A percentile compares a stretch with the other conserved stretches of the same genome.
These are phyloP conservation scores for Patella pellucida DNA, from an alignment of 2,888 invertebrate genomes.

Conservation along the genomic window DNA sequence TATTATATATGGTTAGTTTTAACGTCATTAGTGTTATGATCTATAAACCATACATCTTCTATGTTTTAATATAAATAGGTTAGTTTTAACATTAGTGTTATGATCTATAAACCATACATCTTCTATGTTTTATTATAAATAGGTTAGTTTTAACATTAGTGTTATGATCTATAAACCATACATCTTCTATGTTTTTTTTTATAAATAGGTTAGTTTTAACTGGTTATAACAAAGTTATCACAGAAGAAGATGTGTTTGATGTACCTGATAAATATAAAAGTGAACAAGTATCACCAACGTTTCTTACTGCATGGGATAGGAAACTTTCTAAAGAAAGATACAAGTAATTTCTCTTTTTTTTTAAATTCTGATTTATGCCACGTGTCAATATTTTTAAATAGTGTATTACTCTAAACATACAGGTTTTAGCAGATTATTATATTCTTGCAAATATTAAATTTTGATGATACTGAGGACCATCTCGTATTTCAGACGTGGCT, in stretches of 20 bases:
- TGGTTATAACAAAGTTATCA: constrained; percentile 66
- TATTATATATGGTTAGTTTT: constrained; percentile 1
- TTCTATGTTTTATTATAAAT: too few species aligned
- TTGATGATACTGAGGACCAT: too few species aligned
- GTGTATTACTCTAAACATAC: too few species aligned
- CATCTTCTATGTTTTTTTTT: too few species aligned
- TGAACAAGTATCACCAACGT: constrained; percentile 37
- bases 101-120: neutral
- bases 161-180: neutral
- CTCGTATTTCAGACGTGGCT: too few species aligned
- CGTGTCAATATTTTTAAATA: too few species aligned
- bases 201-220: constrained; percentile 52
- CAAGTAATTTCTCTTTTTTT: constrained; percentile 16
- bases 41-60: constrained; percentile 26
- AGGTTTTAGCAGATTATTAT: too few species aligned
- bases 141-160: neutral
- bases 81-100: neutral
- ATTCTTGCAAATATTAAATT: too few species aligned
- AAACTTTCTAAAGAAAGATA: constrained; percentile 26
- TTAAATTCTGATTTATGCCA: neutral
- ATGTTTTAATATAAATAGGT: too few species aligned
- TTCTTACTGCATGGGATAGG: constrained; percentile 27
- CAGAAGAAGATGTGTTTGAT: constrained; percentile 62
- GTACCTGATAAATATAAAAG: constrained; percentile 51
- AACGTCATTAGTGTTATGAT: too few species aligned